Base-by-base conservation (phyloP, 2,797 vertebrate species). In the Darevskia nairensis region DNA sequence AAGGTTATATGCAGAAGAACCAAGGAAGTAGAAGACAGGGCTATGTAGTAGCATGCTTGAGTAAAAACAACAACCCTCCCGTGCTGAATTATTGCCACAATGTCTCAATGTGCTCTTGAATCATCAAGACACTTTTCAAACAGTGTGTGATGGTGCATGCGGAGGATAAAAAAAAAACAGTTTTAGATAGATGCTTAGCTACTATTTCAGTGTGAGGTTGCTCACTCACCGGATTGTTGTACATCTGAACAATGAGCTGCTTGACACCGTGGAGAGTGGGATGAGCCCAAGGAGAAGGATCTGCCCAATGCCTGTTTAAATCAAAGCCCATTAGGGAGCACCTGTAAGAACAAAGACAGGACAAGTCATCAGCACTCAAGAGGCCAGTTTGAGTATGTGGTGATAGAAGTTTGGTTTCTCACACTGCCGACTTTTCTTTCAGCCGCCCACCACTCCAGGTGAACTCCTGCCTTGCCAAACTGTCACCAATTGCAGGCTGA, bases 271-370 rank as follows among this genome's bases (percentile, higher is more conserved):
- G 97, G 84, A 99, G 97, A 0, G 99, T 99, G 41, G 99, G 99
- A 86, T 99, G 99, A 80, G 98, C 98, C 99, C 98, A 99, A 0
- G 98, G 98, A 89, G 98, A 99, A 1, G 99, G 98, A 93, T 99
- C 98, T 92, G 98, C 98, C 99, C 99, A 99, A 96, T 99, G 98
- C 46, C 98, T 98, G 96, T 99, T 99, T 96, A 99, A 96, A 95
- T 99, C 98, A 46, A 99, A 99, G 7, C 99, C 99, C 99, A 99
- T 98, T 95, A 99, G 95, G 92, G 99, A 99, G 96, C 98, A 99
- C 97, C 99, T 98, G 92, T 82, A 41, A 32, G 91, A 74, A 91
- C 15, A 50, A 50, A 81, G 17, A 87, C 32, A 86, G 4, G 86
- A 17, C 8, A 84, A 77, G 25, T 64, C 44, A 72, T 85, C 50